phyloP scores from a whole-genome alignment of 2,113 vertebrate species.

The Lagopus leucura region DNA sequence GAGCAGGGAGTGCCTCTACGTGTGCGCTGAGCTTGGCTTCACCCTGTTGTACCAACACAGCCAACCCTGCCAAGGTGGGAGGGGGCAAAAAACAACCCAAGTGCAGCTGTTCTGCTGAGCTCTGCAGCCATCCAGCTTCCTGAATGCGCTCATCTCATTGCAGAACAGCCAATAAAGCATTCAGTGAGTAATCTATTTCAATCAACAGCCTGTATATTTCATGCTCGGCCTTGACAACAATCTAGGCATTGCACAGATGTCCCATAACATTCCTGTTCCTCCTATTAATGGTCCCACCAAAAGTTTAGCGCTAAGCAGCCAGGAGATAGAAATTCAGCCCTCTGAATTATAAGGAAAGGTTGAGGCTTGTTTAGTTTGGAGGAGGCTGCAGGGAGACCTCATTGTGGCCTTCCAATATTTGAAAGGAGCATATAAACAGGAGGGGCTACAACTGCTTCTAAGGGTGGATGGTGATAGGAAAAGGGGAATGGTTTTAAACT shows the following conservation, averaged over 20 bases:
- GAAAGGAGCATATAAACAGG: no score
- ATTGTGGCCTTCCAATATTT: no score
- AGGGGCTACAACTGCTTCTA: no score
- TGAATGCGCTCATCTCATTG: not conserved
- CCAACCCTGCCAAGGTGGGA: no score
- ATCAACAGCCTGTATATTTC: not conserved
- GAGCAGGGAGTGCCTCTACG: rapidly evolving
- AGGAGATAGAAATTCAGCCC: not conserved
- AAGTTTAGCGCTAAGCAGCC: not conserved
- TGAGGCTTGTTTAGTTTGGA: no score
- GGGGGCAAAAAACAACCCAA: no score
- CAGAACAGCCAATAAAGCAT: not conserved
- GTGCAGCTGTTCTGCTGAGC: not conserved
- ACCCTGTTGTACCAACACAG: no score
- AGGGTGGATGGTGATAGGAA: no score
- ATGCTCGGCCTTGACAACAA: not conserved
- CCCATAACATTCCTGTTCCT: not conserved
- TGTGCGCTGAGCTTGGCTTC: not conserved
- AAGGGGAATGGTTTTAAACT: no score
- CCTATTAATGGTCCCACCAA: not conserved
- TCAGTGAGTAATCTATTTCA: not conserved
- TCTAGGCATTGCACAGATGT: not conserved
- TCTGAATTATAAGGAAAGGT: no score
- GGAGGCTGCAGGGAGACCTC: no score
- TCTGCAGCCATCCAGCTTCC: not conserved